These are phyloP conservation scores for Trimorus sp. DNA, from an alignment of 2,888 invertebrate genomes.

Conservation along the genomic window DNA sequence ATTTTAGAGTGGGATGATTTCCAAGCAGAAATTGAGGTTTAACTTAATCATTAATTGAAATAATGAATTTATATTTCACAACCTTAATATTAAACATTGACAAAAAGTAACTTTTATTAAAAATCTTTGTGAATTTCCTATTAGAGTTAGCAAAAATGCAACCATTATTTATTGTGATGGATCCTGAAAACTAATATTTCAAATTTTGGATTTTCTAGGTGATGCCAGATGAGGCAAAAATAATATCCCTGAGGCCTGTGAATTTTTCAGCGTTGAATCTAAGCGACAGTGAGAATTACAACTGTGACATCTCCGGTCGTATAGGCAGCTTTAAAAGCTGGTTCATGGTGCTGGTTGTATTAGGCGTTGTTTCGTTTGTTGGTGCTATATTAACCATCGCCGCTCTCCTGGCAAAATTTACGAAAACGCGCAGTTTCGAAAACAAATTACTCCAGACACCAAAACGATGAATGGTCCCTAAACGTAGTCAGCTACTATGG, in stretches of 20 bases:
- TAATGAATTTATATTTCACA: too few relatives aligned
- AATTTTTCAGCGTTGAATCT: conserved; percentile 75
- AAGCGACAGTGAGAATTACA: conserved; percentile 73
- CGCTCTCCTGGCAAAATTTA: conserved; percentile 73
- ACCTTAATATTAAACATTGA: too few relatives aligned
- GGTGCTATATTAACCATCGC: conserved; percentile 75
- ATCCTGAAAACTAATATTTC: too few relatives aligned
- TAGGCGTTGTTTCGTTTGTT: conserved; percentile 75
- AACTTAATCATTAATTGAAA: too few relatives aligned
- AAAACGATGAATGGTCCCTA: conserved; percentile 71
- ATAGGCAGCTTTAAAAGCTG: conserved; percentile 76
- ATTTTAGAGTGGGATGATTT: too few relatives aligned
- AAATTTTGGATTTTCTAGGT: conserved; percentile 37
- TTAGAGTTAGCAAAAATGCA: too few relatives aligned
- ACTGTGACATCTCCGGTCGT: conserved; percentile 75
- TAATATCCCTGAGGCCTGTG: conserved; percentile 75
- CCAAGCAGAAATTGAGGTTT: too few relatives aligned
- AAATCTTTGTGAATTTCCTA: too few relatives aligned
- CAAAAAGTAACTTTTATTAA: too few relatives aligned
- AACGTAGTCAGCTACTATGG: too few relatives aligned
- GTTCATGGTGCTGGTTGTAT: conserved; percentile 76
- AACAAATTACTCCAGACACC: conserved; percentile 75
- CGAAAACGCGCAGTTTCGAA: conserved; percentile 73
- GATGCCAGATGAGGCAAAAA: conserved; percentile 68
- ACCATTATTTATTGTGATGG: too few relatives aligned